Evolutionary conservation across 2,888 invertebrate genomes (phyloP), one percentile per base, ranked within the genome.

Genomic region (Anoplius nigerrimus): DNA sequence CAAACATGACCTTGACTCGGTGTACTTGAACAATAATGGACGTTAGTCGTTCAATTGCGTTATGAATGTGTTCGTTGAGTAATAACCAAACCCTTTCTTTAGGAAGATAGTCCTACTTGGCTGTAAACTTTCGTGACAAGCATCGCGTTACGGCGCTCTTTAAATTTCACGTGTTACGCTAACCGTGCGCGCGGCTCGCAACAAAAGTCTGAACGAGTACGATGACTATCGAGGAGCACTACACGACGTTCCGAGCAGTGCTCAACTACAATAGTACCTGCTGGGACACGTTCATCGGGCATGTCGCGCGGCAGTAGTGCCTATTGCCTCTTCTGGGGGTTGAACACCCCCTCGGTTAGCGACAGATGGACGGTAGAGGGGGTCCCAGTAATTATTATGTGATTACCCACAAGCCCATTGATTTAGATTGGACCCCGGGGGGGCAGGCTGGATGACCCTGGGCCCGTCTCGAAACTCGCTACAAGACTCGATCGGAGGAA

Each of bases 371-470:
- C 82, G 74, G 83, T 82, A 83, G 81, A 79, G 87, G 87, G 87
- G 84, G 86, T 84, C 85, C 81, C 79, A 80, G 87, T 88, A 88
- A 88, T 88, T 88, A 88, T 88, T 87, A 88, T 88, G 86, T 87
- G 88, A 88, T 88, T 88, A 87, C 87, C 87, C 88, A 86, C 88
- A 87, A 87, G 86, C 82, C 85, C 86, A 88, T 87, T 88, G 88
- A 88, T 88, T 88, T 87, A 87, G 87, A 87, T 87, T 85, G 86
- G 79, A 79, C 84, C 81, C 84, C 82, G 81, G 87, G 84, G n/a
- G 86, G 82, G 82, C 76, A 81, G 67, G 71, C 61, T 60, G 62
- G 73, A 71, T 74, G 76, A 67, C 74, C 74, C 75, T 67, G 81
- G 76, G 76, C 74, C 76, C 73, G 69, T 75, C 74, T 74, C 62